Conservation (phyloP, 2,797 vertebrate genomes). For the Oreochromis grahami region DNA sequence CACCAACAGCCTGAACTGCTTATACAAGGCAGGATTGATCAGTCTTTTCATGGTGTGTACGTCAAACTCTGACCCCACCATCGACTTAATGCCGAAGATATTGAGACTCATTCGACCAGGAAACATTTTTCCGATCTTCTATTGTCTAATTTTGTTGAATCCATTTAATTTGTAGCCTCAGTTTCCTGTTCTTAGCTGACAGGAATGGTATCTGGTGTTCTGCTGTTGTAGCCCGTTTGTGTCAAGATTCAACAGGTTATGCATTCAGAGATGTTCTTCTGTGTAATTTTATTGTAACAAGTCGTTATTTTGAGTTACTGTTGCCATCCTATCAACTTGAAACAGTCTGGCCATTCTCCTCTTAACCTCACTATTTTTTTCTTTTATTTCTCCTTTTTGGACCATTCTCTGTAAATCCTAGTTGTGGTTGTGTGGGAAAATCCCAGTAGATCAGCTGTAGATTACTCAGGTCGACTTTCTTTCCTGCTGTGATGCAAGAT, state of each 20-base stretch:
- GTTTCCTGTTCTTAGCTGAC: not conserved
- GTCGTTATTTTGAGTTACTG: not conserved
- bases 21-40: not conserved
- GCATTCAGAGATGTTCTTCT: not conserved
- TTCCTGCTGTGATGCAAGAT: not conserved
- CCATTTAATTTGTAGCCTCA: not conserved
- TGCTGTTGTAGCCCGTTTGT: not conserved
- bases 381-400: not conserved
- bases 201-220: not conserved
- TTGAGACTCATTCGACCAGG: not conserved
- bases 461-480: not conserved
- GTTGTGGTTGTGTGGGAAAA: not conserved
- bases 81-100: rapidly evolving
- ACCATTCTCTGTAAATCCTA: not conserved
- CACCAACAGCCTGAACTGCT: not conserved
- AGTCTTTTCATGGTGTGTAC: not conserved
- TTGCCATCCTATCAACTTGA: not conserved
- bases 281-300: no score
- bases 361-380: not conserved
- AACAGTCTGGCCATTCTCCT: not conserved
- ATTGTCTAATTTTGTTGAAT: not conserved
- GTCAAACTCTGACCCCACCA: not conserved
- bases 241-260: not conserved
- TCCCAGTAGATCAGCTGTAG: not conserved
- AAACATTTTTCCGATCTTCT: not conserved